A percentile compares a stretch with the other conserved stretches of the same genome.
phyloP scores from a whole-genome alignment of 2,797 vertebrate genomes.

The Geotrypetes seraphini region DNA sequence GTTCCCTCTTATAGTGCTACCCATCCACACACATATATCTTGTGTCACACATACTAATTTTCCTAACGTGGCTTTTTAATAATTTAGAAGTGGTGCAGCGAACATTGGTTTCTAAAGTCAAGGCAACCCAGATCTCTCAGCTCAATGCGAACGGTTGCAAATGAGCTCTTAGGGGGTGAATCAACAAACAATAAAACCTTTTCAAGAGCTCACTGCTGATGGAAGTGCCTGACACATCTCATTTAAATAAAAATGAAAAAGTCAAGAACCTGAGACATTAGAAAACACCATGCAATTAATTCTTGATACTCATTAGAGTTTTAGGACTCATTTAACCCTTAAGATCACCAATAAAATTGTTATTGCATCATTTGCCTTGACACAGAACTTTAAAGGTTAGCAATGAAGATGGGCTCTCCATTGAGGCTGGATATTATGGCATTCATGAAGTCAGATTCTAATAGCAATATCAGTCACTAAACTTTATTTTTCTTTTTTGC shows the following conservation, averaged over 20 bases:
- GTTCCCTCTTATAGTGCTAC: too few species aligned
- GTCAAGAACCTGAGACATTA: not conserved
- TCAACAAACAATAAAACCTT: not conserved
- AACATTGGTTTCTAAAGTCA: too few species aligned
- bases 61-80: too few species aligned
- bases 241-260: conserved; percentile 12
- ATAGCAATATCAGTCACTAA: too few species aligned
- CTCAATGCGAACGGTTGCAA: not conserved
- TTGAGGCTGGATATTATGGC: too few species aligned
- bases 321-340: not conserved
- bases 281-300: not conserved
- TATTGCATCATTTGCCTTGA: not conserved
- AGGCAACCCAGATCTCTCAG: too few species aligned
- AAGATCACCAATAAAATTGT: not conserved
- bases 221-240: not conserved
- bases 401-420: not conserved
- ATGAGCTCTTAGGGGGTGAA: not conserved
- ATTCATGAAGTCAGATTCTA: too few species aligned
- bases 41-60: too few species aligned
- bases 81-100: too few species aligned
- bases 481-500: too few species aligned
- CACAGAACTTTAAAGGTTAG: not conserved
- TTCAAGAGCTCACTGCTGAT: not conserved
- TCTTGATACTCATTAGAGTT: not conserved
- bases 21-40: too few species aligned